Conservation (phyloP, 2,113 vertebrate species). For the Brachyhypopomus gauderio region DNA sequence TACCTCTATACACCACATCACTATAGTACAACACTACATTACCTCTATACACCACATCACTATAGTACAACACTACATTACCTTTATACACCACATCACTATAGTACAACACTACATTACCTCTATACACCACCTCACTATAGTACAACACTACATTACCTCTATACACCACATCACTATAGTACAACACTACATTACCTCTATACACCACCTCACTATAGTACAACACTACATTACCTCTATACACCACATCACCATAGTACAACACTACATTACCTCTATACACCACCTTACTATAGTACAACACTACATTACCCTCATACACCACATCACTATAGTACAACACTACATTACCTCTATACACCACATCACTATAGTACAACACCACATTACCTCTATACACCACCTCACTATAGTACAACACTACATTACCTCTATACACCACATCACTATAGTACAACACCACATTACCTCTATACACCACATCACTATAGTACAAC, state of each 20-base stretch:
- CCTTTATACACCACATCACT: neutral
- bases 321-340: neutral
- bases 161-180: neutral
- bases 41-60: neutral
- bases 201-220: neutral
- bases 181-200: neutral
- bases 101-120: neutral
- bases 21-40: too few relatives aligned
- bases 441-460: neutral
- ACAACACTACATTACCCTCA: neutral
- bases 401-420: neutral
- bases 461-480: neutral
- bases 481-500: too few relatives aligned
- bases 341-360: neutral
- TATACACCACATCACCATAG: too few relatives aligned
- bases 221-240: neutral
- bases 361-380: too few relatives aligned
- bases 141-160: too few relatives aligned
- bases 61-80: neutral
- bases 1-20: too few relatives aligned
- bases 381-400: too few relatives aligned
- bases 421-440: neutral
- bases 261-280: too few relatives aligned
- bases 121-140: too few relatives aligned
- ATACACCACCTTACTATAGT: neutral